These are phyloP conservation scores for Byasa hedistus DNA, from an alignment of 2,888 invertebrate species.

Conservation along the genomic window DNA sequence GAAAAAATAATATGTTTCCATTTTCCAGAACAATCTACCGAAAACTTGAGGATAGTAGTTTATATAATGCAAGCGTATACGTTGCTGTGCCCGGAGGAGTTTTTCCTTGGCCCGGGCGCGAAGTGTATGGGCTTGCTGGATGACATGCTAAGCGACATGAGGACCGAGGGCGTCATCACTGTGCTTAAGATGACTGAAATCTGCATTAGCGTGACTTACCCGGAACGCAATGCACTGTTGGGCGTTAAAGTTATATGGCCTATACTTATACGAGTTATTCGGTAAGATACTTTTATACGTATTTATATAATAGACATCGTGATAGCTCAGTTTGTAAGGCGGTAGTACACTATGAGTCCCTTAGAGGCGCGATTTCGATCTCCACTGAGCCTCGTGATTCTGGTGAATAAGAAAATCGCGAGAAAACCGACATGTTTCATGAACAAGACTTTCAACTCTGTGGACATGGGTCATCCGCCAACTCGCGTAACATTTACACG, in stretches of 20 bases:
- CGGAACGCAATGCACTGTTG: constrained; percentile 86
- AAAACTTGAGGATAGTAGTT: constrained; percentile 88
- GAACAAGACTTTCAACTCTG: too few relatives aligned
- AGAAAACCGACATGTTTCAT: too few relatives aligned
- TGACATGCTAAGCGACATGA: constrained; percentile 88
- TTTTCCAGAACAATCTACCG: constrained; percentile 87
- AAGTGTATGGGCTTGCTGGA: constrained; percentile 85
- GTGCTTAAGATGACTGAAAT: constrained; percentile 83
- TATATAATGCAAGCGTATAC: constrained; percentile 91
- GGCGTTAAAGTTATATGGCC: constrained; percentile 78
- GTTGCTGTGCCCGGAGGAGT: constrained; percentile 87
- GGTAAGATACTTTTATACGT: constrained; percentile 50
- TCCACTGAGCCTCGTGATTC: too few relatives aligned
- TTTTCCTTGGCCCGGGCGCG: constrained; percentile 85
- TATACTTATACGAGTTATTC: constrained; percentile 63
- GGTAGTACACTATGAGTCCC: not conserved
- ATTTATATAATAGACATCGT: too few relatives aligned
- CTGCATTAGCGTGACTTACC: constrained; percentile 86
- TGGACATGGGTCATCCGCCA: too few relatives aligned
- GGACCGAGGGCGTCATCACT: constrained; percentile 77
- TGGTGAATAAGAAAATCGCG: too few relatives aligned
- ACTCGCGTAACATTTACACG: too few relatives aligned
- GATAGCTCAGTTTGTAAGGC: too few relatives aligned
- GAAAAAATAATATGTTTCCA: too few relatives aligned
- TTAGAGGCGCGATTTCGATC: too few relatives aligned